Conservation (phyloP, 1,140 invertebrate genomes). For the Drosophila persimilis region DNA sequence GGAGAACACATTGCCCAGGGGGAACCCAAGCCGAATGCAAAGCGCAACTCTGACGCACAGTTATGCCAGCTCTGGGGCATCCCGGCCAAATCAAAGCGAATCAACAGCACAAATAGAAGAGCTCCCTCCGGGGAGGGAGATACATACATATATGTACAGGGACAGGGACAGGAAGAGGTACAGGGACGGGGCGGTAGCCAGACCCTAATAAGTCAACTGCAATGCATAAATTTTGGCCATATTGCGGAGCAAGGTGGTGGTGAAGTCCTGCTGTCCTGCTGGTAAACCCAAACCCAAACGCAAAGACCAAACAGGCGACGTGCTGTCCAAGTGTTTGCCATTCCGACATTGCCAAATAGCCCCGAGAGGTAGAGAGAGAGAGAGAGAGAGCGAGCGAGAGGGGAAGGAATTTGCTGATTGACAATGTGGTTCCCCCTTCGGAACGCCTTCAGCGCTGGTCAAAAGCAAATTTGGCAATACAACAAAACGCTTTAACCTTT, state of each 20-base stretch:
- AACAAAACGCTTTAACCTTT: constrained; percentile 67
- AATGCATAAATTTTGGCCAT: constrained; percentile 67
- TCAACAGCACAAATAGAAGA: constrained; percentile 45
- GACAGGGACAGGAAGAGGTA: not conserved
- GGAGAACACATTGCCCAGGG: constrained; percentile 20
- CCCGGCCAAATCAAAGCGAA: constrained; percentile 53
- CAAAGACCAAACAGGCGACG: constrained; percentile 19
- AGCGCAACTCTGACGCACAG: constrained; percentile 49
- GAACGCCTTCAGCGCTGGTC: constrained; percentile 13
- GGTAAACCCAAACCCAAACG: constrained; percentile 35
- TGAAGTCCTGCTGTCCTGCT: constrained; percentile 16
- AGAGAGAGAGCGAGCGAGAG: constrained; percentile 13
- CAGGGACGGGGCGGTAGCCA: not conserved
- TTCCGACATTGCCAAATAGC: constrained; percentile 63
- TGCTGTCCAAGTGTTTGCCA: constrained; percentile 63
- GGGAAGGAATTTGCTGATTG: constrained; percentile 65
- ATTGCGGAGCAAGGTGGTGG: constrained; percentile 18
- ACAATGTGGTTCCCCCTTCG: constrained; percentile 55
- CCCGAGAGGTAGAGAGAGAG: not conserved
- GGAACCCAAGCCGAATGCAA: constrained; percentile 25
- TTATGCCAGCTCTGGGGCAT: constrained; percentile 37
- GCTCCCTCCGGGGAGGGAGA: too few relatives aligned
- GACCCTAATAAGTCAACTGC: constrained; percentile 76
- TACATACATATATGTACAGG: not conserved
- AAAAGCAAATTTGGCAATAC: constrained; percentile 61